These are phyloP conservation scores for Collichthys lucidus DNA, from an alignment of 2,113 vertebrate genomes.

Conservation along the genomic window DNA sequence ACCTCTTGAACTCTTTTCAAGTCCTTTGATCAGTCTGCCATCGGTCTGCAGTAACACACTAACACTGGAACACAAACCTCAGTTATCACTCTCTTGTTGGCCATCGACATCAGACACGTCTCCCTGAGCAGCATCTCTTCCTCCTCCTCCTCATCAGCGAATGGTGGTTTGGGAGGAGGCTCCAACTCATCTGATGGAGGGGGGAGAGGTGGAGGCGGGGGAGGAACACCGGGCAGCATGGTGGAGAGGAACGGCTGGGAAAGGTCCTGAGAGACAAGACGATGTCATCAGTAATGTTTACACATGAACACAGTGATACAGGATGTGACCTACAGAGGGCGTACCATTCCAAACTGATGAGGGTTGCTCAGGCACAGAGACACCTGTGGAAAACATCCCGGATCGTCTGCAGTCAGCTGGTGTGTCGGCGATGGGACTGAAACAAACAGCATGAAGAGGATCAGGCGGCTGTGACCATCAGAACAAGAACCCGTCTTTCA, in stretches of 20 bases:
- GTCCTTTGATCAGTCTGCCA: too few species aligned
- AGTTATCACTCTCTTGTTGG: conserved; percentile 86
- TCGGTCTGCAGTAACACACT: too few species aligned
- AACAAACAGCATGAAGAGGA: background rate
- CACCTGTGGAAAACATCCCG: conserved; percentile 9
- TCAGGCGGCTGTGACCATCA: too few species aligned
- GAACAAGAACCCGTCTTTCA: background rate
- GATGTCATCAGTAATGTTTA: background rate
- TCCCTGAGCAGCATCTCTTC: conserved; percentile 98
- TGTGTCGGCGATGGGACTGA: conserved; percentile 76
- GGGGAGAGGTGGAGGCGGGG: conserved; percentile 91
- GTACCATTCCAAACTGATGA: conserved; percentile 64
- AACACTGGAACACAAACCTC: conserved; percentile 32
- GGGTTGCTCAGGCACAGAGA: conserved; percentile 47
- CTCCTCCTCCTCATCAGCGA: conserved; percentile 97
- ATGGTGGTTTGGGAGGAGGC: conserved; percentile 95
- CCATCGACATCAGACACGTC: conserved; percentile 95
- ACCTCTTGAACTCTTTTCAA: too few species aligned
- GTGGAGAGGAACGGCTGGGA: conserved; percentile 81
- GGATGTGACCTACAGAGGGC: background rate
- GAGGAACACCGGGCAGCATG: conserved; percentile 79
- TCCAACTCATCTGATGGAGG: conserved; percentile 88
- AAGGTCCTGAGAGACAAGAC: conserved; percentile 31
- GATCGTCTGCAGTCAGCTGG: background rate
- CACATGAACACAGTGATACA: too few species aligned